Base-by-base conservation (phyloP, 2,888 invertebrate species). In the Meiosimyza decipiens region DNA sequence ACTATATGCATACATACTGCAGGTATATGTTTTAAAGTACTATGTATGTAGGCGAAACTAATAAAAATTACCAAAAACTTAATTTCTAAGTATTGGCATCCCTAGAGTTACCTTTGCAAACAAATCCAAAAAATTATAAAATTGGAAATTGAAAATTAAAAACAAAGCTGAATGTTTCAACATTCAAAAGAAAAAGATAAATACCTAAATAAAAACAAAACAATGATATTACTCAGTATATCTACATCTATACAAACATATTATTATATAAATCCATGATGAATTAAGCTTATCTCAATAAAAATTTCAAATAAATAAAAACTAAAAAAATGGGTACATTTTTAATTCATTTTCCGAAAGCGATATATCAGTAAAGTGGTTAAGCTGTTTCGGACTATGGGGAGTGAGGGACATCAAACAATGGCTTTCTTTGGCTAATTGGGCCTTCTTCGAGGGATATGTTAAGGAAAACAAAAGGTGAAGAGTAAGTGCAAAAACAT, bases 231-330 rank as follows among this genome's bases (percentile, higher is more conserved):
- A 74, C 72, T 62, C 63, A 73, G 40, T 57, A 49, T 49, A 72
- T 12, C 47, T 47, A 72, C 33, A 66, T 54, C 72, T 71, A 73
- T 71, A 55, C 54, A 75, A 67, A 72, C 74, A 74, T 74, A 57
- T 57, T 73, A 57, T 65, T 59, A 73, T 72, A 68, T 68, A 51
- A 59, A 68, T n/a, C 59, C 59, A 57, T 59, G 68, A 49, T 68
- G 59, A 59, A 57, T 59, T 49, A 68, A 68, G 68, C 68, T 68
- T 68, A 59, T 68, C 68, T 68, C 68, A 68, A 68, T 15, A 68
- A 64, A n/a, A 68, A 59, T 28, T 50, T 50, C 33, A 57, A 59
- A 22, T 50, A 68, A 47, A 66, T n/a, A 40, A 66, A 5, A 55
- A 40, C 40, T 40, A 40, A 40, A 40, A 40, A 40, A 40, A 6